These are phyloP conservation scores for Pangasianodon gigas DNA, from an alignment of 2,113 vertebrate genomes.

Conservation along the genomic window DNA sequence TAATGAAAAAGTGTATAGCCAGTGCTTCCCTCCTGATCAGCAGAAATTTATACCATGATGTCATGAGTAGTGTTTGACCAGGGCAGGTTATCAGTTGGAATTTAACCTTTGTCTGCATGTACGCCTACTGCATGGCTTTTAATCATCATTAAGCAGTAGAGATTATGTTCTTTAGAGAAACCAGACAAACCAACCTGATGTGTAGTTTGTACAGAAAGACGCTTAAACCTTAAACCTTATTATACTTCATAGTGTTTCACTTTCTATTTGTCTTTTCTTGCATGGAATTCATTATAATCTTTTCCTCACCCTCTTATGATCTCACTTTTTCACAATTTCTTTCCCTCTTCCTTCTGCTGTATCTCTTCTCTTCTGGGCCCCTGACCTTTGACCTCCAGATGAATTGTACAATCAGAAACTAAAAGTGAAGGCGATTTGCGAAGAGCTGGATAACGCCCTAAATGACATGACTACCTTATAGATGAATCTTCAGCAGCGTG, in stretches of 20 bases:
- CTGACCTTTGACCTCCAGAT: constrained; percentile 70
- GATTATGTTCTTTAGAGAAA: background rate
- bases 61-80: background rate
- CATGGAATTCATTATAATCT: background rate
- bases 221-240: background rate
- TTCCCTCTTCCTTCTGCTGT: constrained; percentile 40
- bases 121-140: background rate
- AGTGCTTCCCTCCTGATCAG: background rate
- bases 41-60: background rate
- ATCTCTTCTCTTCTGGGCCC: constrained; percentile 44
- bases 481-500: constrained; percentile 28
- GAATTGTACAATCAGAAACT: constrained; percentile 90
- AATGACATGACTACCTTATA: constrained; percentile 87
- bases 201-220: background rate
- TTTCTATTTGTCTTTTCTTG: background rate
- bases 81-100: constrained; percentile 33
- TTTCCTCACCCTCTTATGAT: background rate
- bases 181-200: constrained; percentile 3
- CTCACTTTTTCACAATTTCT: background rate
- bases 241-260: background rate
- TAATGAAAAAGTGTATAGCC: background rate
- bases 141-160: background rate
- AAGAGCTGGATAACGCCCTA: constrained; percentile 88
- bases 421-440: constrained; percentile 87
- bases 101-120: constrained; percentile 33